phyloP scores from a whole-genome alignment of 1,140 invertebrate genomes.

The Pseudobourletiella spinata region DNA sequence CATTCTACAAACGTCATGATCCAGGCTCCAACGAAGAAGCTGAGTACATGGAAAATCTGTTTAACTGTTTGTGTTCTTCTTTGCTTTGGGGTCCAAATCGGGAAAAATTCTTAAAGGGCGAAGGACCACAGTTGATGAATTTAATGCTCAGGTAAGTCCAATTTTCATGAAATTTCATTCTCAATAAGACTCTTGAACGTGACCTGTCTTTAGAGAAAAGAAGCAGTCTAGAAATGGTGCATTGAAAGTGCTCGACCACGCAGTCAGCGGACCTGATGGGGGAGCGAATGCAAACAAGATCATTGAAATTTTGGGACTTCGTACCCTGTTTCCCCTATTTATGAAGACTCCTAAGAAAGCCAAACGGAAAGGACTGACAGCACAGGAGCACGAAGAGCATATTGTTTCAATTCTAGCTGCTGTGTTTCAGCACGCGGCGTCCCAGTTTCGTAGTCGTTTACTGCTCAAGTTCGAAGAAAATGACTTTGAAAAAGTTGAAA shows the following conservation, averaged over 20 bases:
- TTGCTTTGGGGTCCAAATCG: conserved; percentile 80
- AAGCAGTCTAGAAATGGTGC: conserved; percentile 94
- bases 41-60: conserved; percentile 98
- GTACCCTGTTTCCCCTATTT: conserved; percentile 95
- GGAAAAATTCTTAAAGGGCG: conserved; percentile 83
- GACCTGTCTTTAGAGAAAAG: conserved; percentile 63
- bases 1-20: conserved; percentile 92
- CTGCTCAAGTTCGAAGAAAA: conserved; percentile 96
- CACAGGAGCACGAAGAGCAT: conserved; percentile 93
- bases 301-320: conserved; percentile 92
- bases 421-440: conserved; percentile 81
- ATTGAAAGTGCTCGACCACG: conserved; percentile 92
- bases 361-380: conserved; percentile 69
- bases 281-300: conserved; percentile 96
- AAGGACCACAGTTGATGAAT: conserved; percentile 92
- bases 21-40: conserved; percentile 82
- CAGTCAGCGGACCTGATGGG: conserved; percentile 84
- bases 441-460: conserved; percentile 77
- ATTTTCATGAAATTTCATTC: no score
- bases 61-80: conserved; percentile 88
- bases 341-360: conserved; percentile 95
- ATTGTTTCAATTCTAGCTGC: conserved; percentile 88
- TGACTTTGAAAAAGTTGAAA: conserved; percentile 96
- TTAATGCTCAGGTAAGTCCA: conserved; percentile 74
- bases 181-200: no score